Evolutionary conservation across 2,113 vertebrate species (phyloP).

Genomic region (Neodon shergylaensis): DNA sequence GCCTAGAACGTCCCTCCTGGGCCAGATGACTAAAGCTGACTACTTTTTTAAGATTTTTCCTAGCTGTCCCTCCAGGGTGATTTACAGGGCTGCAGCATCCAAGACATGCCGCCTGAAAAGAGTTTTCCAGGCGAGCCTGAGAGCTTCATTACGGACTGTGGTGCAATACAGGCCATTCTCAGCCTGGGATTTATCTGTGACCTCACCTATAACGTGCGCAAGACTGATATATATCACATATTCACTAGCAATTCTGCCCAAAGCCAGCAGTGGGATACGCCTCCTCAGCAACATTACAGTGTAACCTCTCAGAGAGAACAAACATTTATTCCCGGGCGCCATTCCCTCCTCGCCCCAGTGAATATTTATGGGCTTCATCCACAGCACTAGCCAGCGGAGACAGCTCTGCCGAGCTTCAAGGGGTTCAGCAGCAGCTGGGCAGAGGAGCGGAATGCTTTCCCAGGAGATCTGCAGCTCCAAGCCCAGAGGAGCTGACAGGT

Average conservation of each 20-base stretch:
- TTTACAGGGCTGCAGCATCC: neutral
- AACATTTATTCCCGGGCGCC: slow-evolving; percentile 30
- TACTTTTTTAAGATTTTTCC: neutral
- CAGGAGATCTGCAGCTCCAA: neutral
- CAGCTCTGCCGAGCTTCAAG: neutral
- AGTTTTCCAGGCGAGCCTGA: neutral
- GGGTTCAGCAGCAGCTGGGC: neutral
- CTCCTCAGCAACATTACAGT: neutral
- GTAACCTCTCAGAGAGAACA: slow-evolving; percentile 65
- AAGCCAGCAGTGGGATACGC: slow-evolving; percentile 62
- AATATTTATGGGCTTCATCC: neutral
- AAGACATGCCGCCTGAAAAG: neutral
- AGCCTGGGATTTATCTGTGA: slow-evolving; percentile 34
- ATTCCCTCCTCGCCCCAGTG: slow-evolving; percentile 53
- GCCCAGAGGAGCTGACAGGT: neutral
- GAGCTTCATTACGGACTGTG: neutral
- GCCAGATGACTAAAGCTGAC: neutral
- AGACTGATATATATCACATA: slow-evolving; percentile 75
- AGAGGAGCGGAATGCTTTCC: neutral
- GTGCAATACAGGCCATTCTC: neutral
- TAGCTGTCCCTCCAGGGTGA: neutral
- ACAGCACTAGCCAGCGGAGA: neutral
- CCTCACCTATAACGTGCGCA: slow-evolving; percentile 35
- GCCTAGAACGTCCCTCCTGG: neutral
- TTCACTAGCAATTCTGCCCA: slow-evolving; percentile 69